Percentiles rank a stretch among this genome's conserved stretches.
Conservation (phyloP, 2,888 invertebrate genomes). For the Monopis laevigella region DNA sequence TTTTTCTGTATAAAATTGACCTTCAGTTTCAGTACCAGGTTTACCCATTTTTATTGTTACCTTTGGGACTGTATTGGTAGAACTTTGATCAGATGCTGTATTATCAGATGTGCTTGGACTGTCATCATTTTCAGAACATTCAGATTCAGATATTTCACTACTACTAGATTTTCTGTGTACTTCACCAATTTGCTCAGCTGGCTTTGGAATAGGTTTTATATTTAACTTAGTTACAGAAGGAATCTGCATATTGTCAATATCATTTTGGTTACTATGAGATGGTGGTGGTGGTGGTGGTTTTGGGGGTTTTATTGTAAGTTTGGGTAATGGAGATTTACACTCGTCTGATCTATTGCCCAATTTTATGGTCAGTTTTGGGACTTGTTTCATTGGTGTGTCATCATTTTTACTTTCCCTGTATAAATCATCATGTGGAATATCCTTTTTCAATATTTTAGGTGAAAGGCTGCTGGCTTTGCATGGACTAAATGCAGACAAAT, state of each 20-base stretch:
- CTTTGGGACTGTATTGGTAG: slow-evolving; percentile 47
- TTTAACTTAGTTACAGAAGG: slow-evolving; percentile 52
- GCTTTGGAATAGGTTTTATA: slow-evolving; percentile 58
- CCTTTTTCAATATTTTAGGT: background rate
- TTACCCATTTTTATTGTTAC: slow-evolving; percentile 58
- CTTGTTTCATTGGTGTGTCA: slow-evolving; percentile 31
- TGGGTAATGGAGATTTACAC: slow-evolving; percentile 45
- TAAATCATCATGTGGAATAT: background rate
- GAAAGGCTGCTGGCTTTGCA: slow-evolving; percentile 18
- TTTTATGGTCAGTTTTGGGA: slow-evolving; percentile 63
- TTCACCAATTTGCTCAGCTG: slow-evolving; percentile 54
- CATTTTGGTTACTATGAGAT: slow-evolving; percentile 20
- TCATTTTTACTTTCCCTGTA: slow-evolving; percentile 1
- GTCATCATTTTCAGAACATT: slow-evolving; percentile 65
- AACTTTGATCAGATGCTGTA: slow-evolving; percentile 47
- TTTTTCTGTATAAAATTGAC: slow-evolving; percentile 53
- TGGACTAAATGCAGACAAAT: slow-evolving; percentile 25
- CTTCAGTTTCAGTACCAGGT: slow-evolving; percentile 52
- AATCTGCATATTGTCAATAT: slow-evolving; percentile 14
- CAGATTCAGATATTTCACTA: slow-evolving; percentile 63
- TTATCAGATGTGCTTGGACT: slow-evolving; percentile 53
- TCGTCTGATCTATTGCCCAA: slow-evolving; percentile 48
- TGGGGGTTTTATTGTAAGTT: slow-evolving; percentile 48
- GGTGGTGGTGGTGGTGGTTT: slow-evolving; percentile 29
- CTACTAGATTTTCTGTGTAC: slow-evolving; percentile 57